Base-by-base conservation (phyloP, 2,888 invertebrate genomes). In the Campopleginae sp. region DNA sequence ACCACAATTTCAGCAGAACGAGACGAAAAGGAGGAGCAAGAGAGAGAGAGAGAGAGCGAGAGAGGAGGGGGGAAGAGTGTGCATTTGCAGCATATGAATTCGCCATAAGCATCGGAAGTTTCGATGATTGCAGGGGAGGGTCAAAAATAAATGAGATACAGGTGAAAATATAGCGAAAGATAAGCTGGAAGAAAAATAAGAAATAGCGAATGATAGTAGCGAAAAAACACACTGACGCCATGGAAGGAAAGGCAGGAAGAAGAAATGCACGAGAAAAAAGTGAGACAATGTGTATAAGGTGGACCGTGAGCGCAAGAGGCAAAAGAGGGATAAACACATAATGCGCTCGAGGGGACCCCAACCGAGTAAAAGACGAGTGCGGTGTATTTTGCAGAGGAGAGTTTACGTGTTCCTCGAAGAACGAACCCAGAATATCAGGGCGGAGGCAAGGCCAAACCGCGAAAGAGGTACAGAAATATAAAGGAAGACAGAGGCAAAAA, bases 401-500 rank as follows among this genome's bases (percentile, higher is more conserved):
- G 89, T 92, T 92, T 90, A 91, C 91, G 91, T 87, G 89, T 92
- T 91, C 92, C 89, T 86, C 91, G 92, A 92, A 92, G 88, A 89
- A 89, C 87, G 85, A 86, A 80, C 77, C 80, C 68, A 82, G 70
- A 71, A 75, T 68, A 63, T 80, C 48, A 58, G 80, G 46, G 33
- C 51, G 75, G 63, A 27, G 61, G 84, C 84, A 86, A 85, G 82
- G 80, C 87, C 88, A 87, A 87, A 88, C 86, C 88, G 88, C 87
- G 86, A 87, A 80, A 80, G 61, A 82, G 65, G 71, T 58, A 70
- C 51, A 68, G 74, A 61, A 78, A 80, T 33, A 42, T 72, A 10
- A 27, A 27, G 68, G 66, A 68, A 42, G 19, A 33, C 38, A 44
- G n/a, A 46, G 66, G 38, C 1, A 42, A 54, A 14, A 46, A 51